Conservation (phyloP, 2,113 vertebrate species). For the Vanacampus margaritifer region DNA sequence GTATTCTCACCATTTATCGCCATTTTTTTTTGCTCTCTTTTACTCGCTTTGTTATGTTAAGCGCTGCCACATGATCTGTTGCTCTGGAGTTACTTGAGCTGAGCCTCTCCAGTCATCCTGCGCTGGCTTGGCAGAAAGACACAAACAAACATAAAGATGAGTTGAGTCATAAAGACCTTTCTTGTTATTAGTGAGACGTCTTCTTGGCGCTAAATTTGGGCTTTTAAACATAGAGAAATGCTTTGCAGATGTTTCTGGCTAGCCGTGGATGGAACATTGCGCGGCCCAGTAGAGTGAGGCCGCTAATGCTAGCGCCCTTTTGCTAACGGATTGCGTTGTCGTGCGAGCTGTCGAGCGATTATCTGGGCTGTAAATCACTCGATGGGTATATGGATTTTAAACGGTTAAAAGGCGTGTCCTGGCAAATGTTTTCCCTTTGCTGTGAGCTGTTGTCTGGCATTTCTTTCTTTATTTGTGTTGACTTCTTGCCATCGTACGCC, state of each 20-base stretch:
- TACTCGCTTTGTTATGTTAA: too few relatives aligned
- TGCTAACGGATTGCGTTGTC: slow-evolving; percentile 37
- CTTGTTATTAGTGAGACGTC: neutral
- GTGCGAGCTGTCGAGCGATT: slow-evolving; percentile 30
- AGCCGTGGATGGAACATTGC: slow-evolving; percentile 4
- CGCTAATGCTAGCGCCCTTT: slow-evolving; percentile 35
- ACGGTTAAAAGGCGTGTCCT: neutral
- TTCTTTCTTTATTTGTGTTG: neutral
- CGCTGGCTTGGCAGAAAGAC: neutral
- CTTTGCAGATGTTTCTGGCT: neutral
- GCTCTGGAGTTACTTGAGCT: neutral
- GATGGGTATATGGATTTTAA: neutral
- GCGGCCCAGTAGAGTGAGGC: neutral
- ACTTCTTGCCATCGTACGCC: neutral
- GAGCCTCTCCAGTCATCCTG: neutral
- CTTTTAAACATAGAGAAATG: neutral
- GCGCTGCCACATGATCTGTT: neutral
- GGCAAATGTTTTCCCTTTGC: neutral
- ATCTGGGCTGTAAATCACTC: slow-evolving; percentile 4
- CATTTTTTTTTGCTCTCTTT: neutral
- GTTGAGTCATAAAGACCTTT: neutral
- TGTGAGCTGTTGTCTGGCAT: neutral
- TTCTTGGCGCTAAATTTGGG: neutral
- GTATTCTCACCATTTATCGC: neutral
- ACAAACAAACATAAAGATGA: neutral